A percentile compares a stretch with the other conserved stretches of the same genome.
phyloP scores from a whole-genome alignment of 2,797 vertebrate species.

The Natrix natrix region DNA sequence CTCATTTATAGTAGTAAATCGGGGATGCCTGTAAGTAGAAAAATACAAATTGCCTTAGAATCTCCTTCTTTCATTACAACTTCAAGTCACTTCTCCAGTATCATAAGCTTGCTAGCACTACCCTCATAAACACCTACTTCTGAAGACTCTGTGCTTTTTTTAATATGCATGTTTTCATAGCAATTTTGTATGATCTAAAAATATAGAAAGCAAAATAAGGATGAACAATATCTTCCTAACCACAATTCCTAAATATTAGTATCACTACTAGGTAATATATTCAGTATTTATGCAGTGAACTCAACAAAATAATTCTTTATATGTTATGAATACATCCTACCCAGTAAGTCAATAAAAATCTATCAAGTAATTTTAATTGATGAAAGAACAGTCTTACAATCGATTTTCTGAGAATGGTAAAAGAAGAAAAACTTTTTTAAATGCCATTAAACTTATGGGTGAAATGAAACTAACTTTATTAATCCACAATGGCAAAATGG shows the following conservation, averaged over 20 bases:
- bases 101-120: background rate
- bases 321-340: background rate
- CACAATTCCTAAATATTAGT: background rate
- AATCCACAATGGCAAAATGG: background rate
- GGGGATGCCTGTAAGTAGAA: background rate
- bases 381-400: background rate
- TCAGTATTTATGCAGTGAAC: background rate
- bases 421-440: background rate
- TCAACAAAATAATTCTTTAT: background rate
- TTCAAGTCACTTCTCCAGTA: background rate
- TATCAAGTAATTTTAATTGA: background rate
- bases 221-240: background rate
- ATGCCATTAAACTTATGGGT: background rate
- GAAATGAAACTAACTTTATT: background rate
- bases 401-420: background rate
- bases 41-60: background rate
- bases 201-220: background rate
- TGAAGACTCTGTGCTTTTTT: background rate
- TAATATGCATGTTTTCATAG: background rate
- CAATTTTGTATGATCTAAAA: background rate
- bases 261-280: background rate
- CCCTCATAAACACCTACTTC: background rate
- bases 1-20: background rate
- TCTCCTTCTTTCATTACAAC: background rate
- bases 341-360: background rate